phyloP scores from a whole-genome alignment of 2,888 invertebrate genomes.

The Lasioglossum zephyrum region DNA sequence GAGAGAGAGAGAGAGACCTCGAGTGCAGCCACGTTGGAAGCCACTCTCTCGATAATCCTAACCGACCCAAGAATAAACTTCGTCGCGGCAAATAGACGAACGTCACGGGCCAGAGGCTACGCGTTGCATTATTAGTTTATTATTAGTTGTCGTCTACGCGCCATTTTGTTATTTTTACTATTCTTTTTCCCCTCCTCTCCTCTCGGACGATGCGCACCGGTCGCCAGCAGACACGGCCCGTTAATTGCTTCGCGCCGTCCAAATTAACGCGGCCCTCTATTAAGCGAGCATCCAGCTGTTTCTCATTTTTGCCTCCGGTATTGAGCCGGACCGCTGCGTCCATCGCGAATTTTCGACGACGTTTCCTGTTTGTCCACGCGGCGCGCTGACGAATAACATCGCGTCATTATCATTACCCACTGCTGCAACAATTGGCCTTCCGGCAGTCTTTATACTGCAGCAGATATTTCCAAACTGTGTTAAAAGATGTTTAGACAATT shows the following conservation, averaged over 20 bases:
- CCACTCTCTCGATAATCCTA: slow-evolving; percentile 25
- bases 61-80: slow-evolving; percentile 32
- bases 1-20: slow-evolving; percentile 4
- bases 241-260: slow-evolving; percentile 45
- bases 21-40: slow-evolving; percentile 5
- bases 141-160: slow-evolving; percentile 49
- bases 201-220: slow-evolving; percentile 31
- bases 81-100: slow-evolving; percentile 19
- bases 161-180: slow-evolving; percentile 19
- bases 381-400: not conserved
- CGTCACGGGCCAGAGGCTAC: slow-evolving; percentile 25
- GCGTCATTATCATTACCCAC: not conserved
- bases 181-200: not conserved
- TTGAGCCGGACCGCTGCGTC: not conserved
- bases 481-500: not conserved
- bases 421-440: not conserved
- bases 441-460: not conserved
- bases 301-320: not conserved
- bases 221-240: slow-evolving; percentile 25
- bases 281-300: slow-evolving; percentile 18
- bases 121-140: slow-evolving; percentile 56
- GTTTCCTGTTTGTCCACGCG: not conserved
- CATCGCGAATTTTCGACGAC: slow-evolving; percentile 14
- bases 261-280: slow-evolving; percentile 45
- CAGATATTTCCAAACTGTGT: not conserved